A percentile compares a stretch with the other conserved stretches of the same genome.
Conservation (phyloP, 1,140 invertebrate species). For the Pseudobourletiella spinata region DNA sequence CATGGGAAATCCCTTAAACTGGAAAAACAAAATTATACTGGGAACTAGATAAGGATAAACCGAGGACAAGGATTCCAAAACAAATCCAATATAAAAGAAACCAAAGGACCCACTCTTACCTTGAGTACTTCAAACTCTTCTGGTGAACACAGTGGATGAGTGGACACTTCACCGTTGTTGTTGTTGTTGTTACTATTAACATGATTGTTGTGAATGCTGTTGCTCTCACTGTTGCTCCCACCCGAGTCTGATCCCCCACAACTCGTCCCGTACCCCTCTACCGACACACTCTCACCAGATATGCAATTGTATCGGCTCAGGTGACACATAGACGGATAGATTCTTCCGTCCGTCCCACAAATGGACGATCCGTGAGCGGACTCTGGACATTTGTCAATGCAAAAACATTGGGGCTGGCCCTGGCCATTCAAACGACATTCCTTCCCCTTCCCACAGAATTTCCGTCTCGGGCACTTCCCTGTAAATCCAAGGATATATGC, state of each 20-base stretch:
- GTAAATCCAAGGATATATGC: no score
- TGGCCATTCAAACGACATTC: slow-evolving; percentile 26
- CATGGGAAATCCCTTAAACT: no score
- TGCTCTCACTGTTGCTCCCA: no score
- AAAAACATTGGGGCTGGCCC: slow-evolving; percentile 31
- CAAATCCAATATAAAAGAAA: no score
- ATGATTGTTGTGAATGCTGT: neutral
- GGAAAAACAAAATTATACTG: no score
- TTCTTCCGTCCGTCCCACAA: slow-evolving; percentile 28
- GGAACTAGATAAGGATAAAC: no score
- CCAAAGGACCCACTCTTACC: no score
- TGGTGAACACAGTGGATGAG: slow-evolving; percentile 47
- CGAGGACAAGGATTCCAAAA: no score
- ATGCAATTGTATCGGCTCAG: slow-evolving; percentile 19
- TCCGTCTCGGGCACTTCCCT: slow-evolving; percentile 7
- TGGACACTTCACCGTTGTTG: neutral
- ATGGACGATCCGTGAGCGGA: neutral
- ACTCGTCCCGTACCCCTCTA: neutral
- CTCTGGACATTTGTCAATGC: slow-evolving; percentile 26
- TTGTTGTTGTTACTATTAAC: neutral
- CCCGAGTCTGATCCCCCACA: neutral
- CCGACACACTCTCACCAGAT: slow-evolving; percentile 9
- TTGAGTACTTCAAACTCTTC: slow-evolving; percentile 63
- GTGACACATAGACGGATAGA: slow-evolving; percentile 23
- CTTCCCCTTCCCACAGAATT: slow-evolving; percentile 12